Base-by-base conservation (phyloP, 2,888 invertebrate genomes). In the Conchocele bisecta region DNA sequence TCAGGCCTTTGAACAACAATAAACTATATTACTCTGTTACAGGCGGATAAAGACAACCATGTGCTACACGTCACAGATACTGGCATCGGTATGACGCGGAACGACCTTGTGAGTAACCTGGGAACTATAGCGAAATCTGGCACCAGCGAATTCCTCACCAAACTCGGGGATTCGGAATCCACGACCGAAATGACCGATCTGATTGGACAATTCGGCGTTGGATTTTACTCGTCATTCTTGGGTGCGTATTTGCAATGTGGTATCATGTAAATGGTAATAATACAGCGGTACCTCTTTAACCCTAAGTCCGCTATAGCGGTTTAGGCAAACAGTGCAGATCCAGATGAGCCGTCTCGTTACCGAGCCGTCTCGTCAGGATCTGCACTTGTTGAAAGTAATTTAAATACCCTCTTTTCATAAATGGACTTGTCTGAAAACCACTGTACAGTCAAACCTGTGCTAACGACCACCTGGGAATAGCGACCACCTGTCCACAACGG, bases 161-260 rank as follows among this genome's bases (percentile, higher is more conserved):
- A 97, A 92, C 95, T 98, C 94, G 96, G 86, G 4, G 89, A 90
- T 4, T 79, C 89, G 0, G 68, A 65, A 9, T 74, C 86, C 5
- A 59, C 73, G n/a, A 69, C 75, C 2, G 97, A 98, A 90, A 94
- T 96, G 92, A 97, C 95, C 90, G 99, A 99, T 92, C 96, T 99
- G 95, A 99, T 99, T 92, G 99, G 99, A 4, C 98, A 98, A 92
- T 99, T 99, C 93, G 99, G 99, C 90, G 99, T 99, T 81, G 99
- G 99, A 70, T 99, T 99, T 93, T 99, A 99, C 92, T 99, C 99
- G 0, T 95, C 98, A 2, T 99, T 99, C 93, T 93, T 97, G 59
- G 90, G 91, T 91, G 81, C 75, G 87, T 75, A 7, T 39, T 11
- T 42, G n/a, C n/a, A n/a, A 11, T 35, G 37, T n/a, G n/a, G n/a